A percentile compares a stretch with the other conserved stretches of the same genome.
These are phyloP conservation scores for Eonycteris spelaea DNA, from an alignment of 2,113 vertebrate species.

Conservation along the genomic window DNA sequence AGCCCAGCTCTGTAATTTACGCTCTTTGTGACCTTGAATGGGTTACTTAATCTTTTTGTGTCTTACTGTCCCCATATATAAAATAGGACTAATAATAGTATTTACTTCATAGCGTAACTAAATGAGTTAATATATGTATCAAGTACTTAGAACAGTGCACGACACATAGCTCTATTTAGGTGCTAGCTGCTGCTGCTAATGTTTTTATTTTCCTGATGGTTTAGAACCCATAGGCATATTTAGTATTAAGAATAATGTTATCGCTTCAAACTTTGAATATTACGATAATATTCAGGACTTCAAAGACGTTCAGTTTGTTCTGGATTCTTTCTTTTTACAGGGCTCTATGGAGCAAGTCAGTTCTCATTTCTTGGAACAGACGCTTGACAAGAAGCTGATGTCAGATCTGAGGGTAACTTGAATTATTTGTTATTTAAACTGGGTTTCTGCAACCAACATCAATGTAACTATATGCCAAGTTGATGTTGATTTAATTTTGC, in stretches of 20 bases:
- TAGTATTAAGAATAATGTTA: neutral
- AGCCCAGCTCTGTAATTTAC: neutral
- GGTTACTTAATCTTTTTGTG: neutral
- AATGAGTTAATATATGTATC: neutral
- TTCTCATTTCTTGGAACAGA: conserved; percentile 97
- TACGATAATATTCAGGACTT: neutral
- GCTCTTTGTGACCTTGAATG: neutral
- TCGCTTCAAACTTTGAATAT: conserved; percentile 20
- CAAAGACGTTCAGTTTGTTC: conserved; percentile 8
- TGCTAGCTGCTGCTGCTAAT: neutral
- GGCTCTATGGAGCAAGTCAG: conserved; percentile 98
- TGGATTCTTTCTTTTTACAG: conserved; percentile 76
- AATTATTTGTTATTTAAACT: neutral
- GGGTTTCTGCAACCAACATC: neutral
- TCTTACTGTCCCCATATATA: neutral
- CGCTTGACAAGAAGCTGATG: conserved; percentile 99
- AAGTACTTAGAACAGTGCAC: neutral
- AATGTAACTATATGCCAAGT: neutral
- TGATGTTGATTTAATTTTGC: neutral
- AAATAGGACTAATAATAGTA: neutral
- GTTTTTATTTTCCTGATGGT: conserved; percentile 30
- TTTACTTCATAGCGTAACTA: neutral
- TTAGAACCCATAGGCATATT: conserved; percentile 2
- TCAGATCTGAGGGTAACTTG: conserved; percentile 93
- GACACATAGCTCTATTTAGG: neutral